Conservation (phyloP, 2,888 invertebrate genomes). For the Tachina grossa region DNA sequence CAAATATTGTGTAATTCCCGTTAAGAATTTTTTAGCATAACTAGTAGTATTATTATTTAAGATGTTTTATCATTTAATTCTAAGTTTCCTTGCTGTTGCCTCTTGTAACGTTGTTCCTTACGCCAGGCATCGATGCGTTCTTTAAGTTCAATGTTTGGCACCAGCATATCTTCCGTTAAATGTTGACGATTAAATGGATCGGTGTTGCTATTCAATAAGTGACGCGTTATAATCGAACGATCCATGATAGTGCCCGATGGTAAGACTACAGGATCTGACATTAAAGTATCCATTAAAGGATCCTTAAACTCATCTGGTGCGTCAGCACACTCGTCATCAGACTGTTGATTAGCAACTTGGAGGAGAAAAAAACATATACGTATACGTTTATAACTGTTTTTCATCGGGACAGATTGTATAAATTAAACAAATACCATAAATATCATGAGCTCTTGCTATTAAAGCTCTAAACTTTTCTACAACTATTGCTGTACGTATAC, state of each 20-base stretch:
- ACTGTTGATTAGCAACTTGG: constrained; percentile 89
- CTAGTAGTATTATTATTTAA: constrained; percentile 73
- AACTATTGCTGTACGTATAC: constrained; percentile 92
- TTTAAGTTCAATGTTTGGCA: constrained; percentile 93
- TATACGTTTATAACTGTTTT: not conserved
- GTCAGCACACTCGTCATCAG: constrained; percentile 96
- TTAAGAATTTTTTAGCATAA: constrained; percentile 38
- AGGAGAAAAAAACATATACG: not conserved
- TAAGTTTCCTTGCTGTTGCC: constrained; percentile 76
- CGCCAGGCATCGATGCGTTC: constrained; percentile 94
- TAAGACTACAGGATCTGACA: constrained; percentile 96
- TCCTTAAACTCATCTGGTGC: constrained; percentile 98
- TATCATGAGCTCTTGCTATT: constrained; percentile 90
- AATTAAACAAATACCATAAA: constrained; percentile 84
- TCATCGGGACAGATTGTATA: not conserved
- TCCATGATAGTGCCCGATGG: constrained; percentile 98
- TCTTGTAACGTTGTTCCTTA: constrained; percentile 86
- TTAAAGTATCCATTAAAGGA: constrained; percentile 98
- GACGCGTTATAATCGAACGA: constrained; percentile 94
- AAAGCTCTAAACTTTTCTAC: constrained; percentile 92
- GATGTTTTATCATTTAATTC: constrained; percentile 80
- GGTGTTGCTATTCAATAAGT: constrained; percentile 96
- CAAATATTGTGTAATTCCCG: constrained; percentile 52
- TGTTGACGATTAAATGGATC: constrained; percentile 99
- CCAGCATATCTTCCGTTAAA: constrained; percentile 95